Evolutionary conservation across 2,797 vertebrate genomes (phyloP).

Genomic region (Dendrocincla tyrannina): DNA sequence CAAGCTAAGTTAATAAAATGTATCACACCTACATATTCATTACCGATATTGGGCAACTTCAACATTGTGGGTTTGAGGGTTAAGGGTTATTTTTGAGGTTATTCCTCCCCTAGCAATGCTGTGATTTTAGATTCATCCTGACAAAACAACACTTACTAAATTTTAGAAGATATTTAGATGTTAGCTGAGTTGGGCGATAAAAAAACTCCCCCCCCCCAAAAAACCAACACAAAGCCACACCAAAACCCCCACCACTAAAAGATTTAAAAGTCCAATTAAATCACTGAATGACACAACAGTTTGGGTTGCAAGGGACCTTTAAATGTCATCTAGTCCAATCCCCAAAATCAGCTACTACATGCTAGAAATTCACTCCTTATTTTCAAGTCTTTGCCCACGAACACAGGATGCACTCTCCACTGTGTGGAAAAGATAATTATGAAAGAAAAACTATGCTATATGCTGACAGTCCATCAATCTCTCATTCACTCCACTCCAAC

Average conservation of each 20-base stretch:
- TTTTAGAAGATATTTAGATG: neutral
- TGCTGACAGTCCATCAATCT: neutral
- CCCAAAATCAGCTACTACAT: neutral
- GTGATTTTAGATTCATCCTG: neutral
- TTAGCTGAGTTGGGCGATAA: neutral
- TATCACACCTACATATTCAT: neutral
- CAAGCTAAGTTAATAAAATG: slow-evolving; percentile 13
- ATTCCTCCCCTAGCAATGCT: neutral
- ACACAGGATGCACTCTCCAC: neutral
- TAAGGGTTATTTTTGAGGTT: neutral
- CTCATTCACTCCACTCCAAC: neutral
- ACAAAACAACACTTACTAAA: neutral
- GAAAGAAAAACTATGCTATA: neutral
- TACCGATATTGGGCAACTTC: neutral
- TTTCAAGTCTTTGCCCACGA: neutral
- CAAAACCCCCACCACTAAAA: neutral
- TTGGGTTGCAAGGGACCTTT: neutral
- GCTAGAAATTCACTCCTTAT: neutral
- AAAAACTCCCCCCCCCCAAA: neutral
- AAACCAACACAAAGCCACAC: rapidly evolving
- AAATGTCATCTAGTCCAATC: neutral
- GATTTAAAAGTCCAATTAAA: neutral
- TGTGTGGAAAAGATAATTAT: neutral
- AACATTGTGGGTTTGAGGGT: neutral
- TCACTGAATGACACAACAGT: neutral